Evolutionary conservation across 1,140 invertebrate genomes (phyloP).

Genomic region (Drosophila triauraria): DNA sequence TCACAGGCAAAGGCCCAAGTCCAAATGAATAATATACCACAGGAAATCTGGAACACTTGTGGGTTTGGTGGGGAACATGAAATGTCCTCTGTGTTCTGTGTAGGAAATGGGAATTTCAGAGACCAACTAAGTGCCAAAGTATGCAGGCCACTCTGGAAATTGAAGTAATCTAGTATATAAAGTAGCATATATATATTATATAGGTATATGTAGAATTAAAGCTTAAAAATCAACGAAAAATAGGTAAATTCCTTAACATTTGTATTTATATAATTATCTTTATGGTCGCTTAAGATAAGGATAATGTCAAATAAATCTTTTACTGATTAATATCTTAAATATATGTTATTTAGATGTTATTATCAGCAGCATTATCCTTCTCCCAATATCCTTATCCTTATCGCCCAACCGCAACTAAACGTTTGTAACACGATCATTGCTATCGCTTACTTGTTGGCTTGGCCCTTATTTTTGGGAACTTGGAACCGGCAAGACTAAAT

Average conservation of each 20-base stretch:
- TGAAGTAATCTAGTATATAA: not conserved
- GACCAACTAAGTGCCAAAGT: not conserved
- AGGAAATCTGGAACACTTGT: constrained; percentile 42
- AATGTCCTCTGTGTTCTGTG: constrained; percentile 22
- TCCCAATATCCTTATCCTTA: constrained; percentile 15
- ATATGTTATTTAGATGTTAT: not conserved
- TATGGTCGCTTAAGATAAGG: too few relatives aligned
- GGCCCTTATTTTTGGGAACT: constrained; percentile 15
- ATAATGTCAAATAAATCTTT: too few relatives aligned
- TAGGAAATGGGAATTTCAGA: not conserved
- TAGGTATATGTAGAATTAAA: not conserved
- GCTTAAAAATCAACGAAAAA: too few relatives aligned
- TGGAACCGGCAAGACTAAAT: constrained; percentile 19
- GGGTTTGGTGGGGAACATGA: constrained; percentile 32
- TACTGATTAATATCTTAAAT: not conserved
- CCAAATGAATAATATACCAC: constrained; percentile 42
- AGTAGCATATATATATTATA: not conserved
- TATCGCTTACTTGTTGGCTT: constrained; percentile 27
- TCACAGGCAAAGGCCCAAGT: constrained; percentile 18
- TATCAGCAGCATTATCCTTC: constrained; percentile 1
- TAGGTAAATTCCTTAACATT: not conserved
- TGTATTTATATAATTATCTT: not conserved
- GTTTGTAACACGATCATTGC: constrained; percentile 51
- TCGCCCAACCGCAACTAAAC: constrained; percentile 31
- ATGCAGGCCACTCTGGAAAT: not conserved